phyloP scores from a whole-genome alignment of 2,888 invertebrate species.

The Neoascia interrupta region DNA sequence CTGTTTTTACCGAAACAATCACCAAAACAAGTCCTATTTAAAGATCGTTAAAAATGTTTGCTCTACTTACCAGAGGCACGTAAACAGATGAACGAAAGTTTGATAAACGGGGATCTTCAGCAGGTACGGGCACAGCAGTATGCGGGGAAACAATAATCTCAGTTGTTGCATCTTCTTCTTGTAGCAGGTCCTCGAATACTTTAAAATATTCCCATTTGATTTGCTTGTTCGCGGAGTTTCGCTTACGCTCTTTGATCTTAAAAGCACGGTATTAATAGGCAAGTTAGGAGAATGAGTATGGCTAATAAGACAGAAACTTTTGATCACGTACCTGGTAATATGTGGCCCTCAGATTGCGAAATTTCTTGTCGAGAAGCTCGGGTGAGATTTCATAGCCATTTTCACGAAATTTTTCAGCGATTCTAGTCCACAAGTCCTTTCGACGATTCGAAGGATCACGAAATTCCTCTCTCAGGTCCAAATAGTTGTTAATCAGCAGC shows the following conservation, averaged over 20 bases:
- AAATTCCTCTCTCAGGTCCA: conserved; percentile 46
- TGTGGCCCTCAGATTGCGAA: conserved; percentile 52
- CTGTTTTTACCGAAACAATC: too few relatives aligned
- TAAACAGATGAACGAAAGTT: conserved; percentile 42
- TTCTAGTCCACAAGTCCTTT: conserved; percentile 41
- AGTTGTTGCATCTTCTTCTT: conserved; percentile 31
- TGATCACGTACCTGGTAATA: conserved; percentile 33
- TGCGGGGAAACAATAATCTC: not conserved
- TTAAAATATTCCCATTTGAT: conserved; percentile 59
- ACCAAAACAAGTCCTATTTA: too few relatives aligned
- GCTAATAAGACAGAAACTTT: not conserved
- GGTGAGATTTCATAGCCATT: conserved; percentile 42
- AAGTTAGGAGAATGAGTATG: not conserved
- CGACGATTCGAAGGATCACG: conserved; percentile 21
- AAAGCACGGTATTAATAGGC: not conserved
- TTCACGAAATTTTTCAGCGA: conserved; percentile 49
- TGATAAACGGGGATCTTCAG: conserved; percentile 11
- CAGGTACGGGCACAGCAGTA: not conserved
- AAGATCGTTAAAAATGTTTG: too few relatives aligned
- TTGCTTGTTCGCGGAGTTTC: conserved; percentile 42
- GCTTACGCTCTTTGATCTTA: conserved; percentile 42
- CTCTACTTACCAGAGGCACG: conserved; percentile 31
- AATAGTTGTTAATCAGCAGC: conserved; percentile 50
- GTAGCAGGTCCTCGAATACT: conserved; percentile 43
- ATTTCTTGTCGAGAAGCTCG: conserved; percentile 52